Percentiles rank a stretch among this genome's conserved stretches.
Evolutionary conservation across 2,888 invertebrate species (phyloP).

Genomic region (Eristalinus sepulchralis): DNA sequence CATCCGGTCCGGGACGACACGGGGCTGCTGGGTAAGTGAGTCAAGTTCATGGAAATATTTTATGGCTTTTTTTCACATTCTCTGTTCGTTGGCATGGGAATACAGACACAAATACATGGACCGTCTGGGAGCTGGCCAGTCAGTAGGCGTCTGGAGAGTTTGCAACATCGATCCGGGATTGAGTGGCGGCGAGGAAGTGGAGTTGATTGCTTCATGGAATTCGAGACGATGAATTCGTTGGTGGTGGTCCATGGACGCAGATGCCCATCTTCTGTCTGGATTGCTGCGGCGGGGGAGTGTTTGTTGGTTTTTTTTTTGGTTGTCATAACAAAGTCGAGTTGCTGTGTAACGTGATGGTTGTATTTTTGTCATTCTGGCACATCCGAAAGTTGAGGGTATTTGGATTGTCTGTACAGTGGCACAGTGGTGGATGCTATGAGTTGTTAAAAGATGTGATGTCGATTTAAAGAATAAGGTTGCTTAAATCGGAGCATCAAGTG

Average conservation of each 20-base stretch:
- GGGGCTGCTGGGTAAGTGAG: background rate
- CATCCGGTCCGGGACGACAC: background rate
- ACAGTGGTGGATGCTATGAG: too few relatives aligned
- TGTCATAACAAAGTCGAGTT: background rate
- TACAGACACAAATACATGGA: background rate
- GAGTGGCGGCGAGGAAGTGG: background rate
- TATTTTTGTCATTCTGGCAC: background rate
- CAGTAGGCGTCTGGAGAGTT: background rate
- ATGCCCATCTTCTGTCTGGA: background rate
- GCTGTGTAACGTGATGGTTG: background rate
- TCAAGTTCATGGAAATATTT: constrained; percentile 27
- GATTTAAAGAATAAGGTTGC: too few relatives aligned
- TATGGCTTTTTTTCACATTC: background rate
- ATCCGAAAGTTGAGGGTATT: background rate
- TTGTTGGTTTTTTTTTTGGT: background rate
- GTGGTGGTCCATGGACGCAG: background rate
- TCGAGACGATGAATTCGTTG: background rate
- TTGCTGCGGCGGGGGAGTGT: background rate
- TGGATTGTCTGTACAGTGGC: too few relatives aligned
- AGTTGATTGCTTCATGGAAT: background rate
- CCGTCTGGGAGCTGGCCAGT: background rate
- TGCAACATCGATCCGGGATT: background rate
- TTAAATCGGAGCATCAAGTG: too few relatives aligned
- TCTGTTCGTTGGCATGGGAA: background rate
- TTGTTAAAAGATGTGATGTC: too few relatives aligned